These are phyloP conservation scores for Escarpia spicata DNA, from an alignment of 2,888 invertebrate genomes.

Conservation along the genomic window DNA sequence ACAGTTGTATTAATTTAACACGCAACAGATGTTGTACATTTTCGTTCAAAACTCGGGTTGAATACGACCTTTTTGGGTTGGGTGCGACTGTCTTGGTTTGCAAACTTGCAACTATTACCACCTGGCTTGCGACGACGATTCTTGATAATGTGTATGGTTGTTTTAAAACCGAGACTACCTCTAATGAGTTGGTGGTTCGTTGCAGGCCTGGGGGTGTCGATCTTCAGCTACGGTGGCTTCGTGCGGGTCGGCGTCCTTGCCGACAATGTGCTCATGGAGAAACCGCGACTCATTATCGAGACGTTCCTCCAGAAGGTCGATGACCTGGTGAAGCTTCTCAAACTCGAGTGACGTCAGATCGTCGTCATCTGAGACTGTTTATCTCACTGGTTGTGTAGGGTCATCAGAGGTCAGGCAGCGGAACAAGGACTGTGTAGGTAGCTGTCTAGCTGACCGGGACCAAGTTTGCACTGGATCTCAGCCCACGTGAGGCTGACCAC, in stretches of 20 bases:
- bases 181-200: neutral
- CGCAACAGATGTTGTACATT: too few species aligned
- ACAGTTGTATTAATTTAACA: too few species aligned
- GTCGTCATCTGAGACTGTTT: neutral
- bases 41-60: too few species aligned
- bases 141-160: neutral
- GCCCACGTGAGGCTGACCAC: neutral
- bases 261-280: constrained; percentile 34
- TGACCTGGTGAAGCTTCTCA: constrained; percentile 30
- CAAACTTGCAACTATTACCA: too few species aligned
- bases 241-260: constrained; percentile 37
- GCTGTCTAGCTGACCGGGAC: neutral
- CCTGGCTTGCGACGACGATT: too few species aligned
- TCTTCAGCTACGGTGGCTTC: constrained; percentile 38
- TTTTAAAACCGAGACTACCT: neutral
- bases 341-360: constrained; percentile 18
- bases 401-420: neutral
- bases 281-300: constrained; percentile 32
- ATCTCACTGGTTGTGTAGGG: neutral
- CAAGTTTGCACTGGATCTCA: neutral
- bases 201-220: constrained; percentile 41
- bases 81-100: too few species aligned
- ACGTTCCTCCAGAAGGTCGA: constrained; percentile 33
- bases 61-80: too few species aligned
- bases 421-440: neutral